Evolutionary conservation across 2,888 invertebrate species (phyloP), one percentile per base, ranked within the genome.

Genomic region (Drosophila austrosaltans): DNA sequence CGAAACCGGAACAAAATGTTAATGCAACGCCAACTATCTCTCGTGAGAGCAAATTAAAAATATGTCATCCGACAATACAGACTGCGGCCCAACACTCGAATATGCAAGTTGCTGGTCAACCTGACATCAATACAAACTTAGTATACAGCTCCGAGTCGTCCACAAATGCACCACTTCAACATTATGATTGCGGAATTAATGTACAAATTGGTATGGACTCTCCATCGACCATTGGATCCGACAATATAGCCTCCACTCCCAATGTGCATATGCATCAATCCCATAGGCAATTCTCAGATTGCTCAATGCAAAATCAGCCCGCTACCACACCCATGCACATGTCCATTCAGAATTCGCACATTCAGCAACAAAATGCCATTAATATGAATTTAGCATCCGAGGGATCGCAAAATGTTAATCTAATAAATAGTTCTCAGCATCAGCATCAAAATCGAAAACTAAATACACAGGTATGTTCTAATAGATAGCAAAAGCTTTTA

Each of bases 181-280:
- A 95, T 81, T 96, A 96, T 86, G 96, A 96, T 66, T 96, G 96
- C 83, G 97, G 97, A 81, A 92, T 97, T 71, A 97, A 97, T 91
- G 97, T 97, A 67, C 96, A 97, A 89, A 92, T 97, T 68, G 97
- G 96, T 0, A 93, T 98, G 75, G 98, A 98, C 91, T 97, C 98
- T 0, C 97, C 98, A 0, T 96, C 97, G 0, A 97, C 97, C 48
- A 97, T 98, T 78, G 96, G 94, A 88, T 94, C 95, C 0, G 95
- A 95, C 93, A 93, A 42, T n/a, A 93, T 93, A 4, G 92, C 94
- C n/a, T 94, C 94, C 3, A 94, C 63, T 7, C 28, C 94, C 0
- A 94, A 94, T 58, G 94, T 94, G 0, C 90, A 94, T 20, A 93
- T 94, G 79, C 89, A 85, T 54, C 78, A 78, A 67, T 66, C 78